These are phyloP conservation scores for Serrognathus titanus DNA, from an alignment of 2,888 invertebrate genomes.

Conservation along the genomic window DNA sequence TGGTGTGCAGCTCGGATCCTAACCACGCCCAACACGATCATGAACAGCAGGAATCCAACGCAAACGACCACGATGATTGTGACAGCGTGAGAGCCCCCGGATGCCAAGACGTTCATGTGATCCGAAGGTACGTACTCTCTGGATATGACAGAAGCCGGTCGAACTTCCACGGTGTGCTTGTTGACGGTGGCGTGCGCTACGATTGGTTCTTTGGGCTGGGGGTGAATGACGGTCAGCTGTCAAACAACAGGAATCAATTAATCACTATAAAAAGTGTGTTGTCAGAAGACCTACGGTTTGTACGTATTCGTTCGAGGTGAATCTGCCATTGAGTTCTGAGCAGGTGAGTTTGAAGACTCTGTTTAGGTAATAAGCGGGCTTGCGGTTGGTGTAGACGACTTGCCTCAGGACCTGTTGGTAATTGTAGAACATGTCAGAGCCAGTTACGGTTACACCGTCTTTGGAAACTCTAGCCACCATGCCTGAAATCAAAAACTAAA, in stretches of 20 bases:
- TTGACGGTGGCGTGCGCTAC: constrained; percentile 62
- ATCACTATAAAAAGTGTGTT: not conserved
- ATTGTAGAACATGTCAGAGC: constrained; percentile 74
- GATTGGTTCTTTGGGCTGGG: constrained; percentile 57
- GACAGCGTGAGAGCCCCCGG: constrained; percentile 65
- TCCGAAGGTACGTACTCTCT: constrained; percentile 42
- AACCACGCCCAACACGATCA: constrained; percentile 79
- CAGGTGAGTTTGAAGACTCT: constrained; percentile 94
- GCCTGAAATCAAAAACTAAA: constrained; percentile 26
- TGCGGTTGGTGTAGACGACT: constrained; percentile 91
- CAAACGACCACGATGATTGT: constrained; percentile 90
- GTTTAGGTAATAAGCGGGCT: constrained; percentile 93
- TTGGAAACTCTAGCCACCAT: constrained; percentile 78
- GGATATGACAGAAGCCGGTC: constrained; percentile 53
- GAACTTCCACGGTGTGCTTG: constrained; percentile 62
- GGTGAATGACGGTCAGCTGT: constrained; percentile 87
- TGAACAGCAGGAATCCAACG: constrained; percentile 79
- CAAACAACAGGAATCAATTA: not conserved
- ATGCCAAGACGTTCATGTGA: constrained; percentile 33
- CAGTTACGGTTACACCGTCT: constrained; percentile 80
- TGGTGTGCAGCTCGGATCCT: constrained; percentile 61
- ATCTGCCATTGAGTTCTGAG: constrained; percentile 88
- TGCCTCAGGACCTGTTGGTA: constrained; percentile 75
- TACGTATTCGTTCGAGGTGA: constrained; percentile 93
- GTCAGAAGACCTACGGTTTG: constrained; percentile 66